Base-by-base conservation (phyloP, 2,888 invertebrate species). In the Melipona bicolor region DNA sequence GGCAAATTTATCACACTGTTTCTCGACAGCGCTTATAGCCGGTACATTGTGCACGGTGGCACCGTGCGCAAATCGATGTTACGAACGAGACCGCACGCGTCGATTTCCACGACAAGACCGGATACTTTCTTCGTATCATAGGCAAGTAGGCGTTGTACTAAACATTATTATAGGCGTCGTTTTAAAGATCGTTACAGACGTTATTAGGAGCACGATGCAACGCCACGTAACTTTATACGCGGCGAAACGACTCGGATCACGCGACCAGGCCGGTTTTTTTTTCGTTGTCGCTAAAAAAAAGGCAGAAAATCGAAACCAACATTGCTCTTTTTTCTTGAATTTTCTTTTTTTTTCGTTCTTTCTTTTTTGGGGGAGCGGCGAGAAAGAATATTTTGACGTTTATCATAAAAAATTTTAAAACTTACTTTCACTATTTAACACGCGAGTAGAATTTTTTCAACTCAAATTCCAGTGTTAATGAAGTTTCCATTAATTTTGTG, bases 231-330 rank as follows among this genome's bases (percentile, higher is more conserved):
- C 77, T 77, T 54, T 50, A 50, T 43, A 56, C 56, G 49, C 9
- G 54, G 21, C 11, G n/a, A 32, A 77, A 77, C 19, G 69, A 79
- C 64, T 56, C 67, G 49, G 19, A 70, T 69, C 77, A 70, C 36
- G 36, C 36, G 36, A 36, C 0, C 36, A 5, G 5, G 5, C 4
- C 32, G 32, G 36, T 9, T 36, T 36, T 36, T 36, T 36, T 36
- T 9, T 36, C 36, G 54, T 32, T n/a, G 19, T 19, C 59, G 21
- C n/a, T 54, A 71, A 71, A 78, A 50, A 36, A 36, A 9, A 36
- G 36, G 36, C 36, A 36, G 36, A 36, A 36, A 36, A 36, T 36
- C 36, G 36, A 36, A 36, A 36, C 36, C 9, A 9, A 36, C 36
- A 36, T 9, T 36, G 36, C 0, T 36, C 36, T 36, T 36, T 9